These are phyloP conservation scores for Temnothorax unifasciatus DNA, from an alignment of 2,888 invertebrate genomes.

Conservation along the genomic window DNA sequence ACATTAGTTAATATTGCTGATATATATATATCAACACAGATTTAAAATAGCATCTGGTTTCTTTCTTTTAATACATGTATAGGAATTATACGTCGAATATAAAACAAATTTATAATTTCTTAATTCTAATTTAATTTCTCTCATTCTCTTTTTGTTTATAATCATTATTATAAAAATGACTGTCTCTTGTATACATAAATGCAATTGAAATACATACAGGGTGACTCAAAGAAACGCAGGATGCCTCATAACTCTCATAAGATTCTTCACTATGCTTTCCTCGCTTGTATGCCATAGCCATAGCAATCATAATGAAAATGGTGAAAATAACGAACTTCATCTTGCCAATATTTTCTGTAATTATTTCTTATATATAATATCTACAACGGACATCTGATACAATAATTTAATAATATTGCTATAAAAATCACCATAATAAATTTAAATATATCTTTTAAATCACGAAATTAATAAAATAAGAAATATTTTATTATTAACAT, in stretches of 20 bases:
- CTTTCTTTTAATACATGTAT: not conserved
- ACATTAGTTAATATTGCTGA: not conserved
- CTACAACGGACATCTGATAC: not conserved
- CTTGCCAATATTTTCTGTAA: constrained; percentile 30
- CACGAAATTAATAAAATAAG: not conserved
- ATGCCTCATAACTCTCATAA: no score
- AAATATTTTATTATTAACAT: not conserved
- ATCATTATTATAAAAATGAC: no score
- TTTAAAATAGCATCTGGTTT: not conserved
- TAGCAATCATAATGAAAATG: constrained; percentile 16
- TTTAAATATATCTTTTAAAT: not conserved
- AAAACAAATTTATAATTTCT: not conserved
- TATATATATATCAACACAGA: not conserved
- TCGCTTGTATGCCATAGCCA: not conserved
- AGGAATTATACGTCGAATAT: not conserved
- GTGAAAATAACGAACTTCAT: constrained; percentile 41
- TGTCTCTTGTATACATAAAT: no score
- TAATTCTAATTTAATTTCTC: not conserved
- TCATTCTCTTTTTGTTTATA: no score
- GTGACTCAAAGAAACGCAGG: no score
- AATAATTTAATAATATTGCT: not conserved
- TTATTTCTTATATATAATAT: constrained; percentile 1
- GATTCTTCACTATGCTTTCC: no score
- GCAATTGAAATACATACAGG: no score
- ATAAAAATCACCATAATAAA: not conserved